phyloP scores from a whole-genome alignment of 1,140 invertebrate genomes.

The Mamestra configurata region DNA sequence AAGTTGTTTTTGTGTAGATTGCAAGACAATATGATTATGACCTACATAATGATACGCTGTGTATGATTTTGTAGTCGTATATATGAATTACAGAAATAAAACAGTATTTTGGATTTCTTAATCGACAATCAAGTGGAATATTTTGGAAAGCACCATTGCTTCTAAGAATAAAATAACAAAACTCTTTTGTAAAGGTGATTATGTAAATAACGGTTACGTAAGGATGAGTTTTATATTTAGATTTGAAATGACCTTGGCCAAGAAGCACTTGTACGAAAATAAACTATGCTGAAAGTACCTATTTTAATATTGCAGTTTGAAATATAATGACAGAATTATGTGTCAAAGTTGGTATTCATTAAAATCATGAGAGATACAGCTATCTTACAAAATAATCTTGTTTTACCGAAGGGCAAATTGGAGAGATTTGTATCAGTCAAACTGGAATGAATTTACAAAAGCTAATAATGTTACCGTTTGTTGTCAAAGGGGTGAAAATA shows the following conservation, averaged over 20 bases:
- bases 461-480: not conserved
- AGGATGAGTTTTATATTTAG: constrained; percentile 25
- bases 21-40: too few species aligned
- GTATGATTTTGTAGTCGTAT: too few species aligned
- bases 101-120: too few species aligned
- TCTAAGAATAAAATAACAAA: not conserved
- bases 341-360: not conserved
- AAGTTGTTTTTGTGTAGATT: too few species aligned
- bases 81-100: too few species aligned
- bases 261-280: constrained; percentile 13
- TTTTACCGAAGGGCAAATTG: too few species aligned
- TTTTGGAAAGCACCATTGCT: not conserved
- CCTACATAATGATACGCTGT: too few species aligned
- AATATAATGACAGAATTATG: not conserved
- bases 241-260: constrained; percentile 19
- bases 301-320: not conserved
- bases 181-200: not conserved
- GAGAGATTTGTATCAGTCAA: too few species aligned
- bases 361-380: too few species aligned
- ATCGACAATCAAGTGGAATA: not conserved
- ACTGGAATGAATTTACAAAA: not conserved
- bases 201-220: constrained; percentile 21
- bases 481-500: not conserved
- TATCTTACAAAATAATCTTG: too few species aligned
- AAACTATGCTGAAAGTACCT: not conserved